Base-by-base conservation (phyloP, 1,140 invertebrate species). In the Cherax quadricarinatus region DNA sequence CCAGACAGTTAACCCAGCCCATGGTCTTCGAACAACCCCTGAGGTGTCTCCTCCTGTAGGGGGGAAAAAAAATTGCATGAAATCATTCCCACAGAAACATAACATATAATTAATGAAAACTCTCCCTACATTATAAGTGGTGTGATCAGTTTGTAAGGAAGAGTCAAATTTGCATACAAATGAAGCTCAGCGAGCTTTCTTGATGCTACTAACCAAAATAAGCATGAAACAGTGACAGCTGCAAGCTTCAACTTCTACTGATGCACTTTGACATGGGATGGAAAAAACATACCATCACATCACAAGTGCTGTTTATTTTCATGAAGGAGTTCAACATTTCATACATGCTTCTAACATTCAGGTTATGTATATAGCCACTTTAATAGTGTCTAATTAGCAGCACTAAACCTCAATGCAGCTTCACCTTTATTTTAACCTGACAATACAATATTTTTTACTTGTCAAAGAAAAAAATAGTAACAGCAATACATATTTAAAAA, bases 11-110 rank as follows among this genome's bases (percentile, higher is more conserved):
- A 99, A 94, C 99, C 99, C 94, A 99, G 96, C 93, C 99, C 98
- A 95, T 99, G 98, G 96, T 99, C 99, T 95, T 99, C 99, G 95
- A 99, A 99, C 96, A 99, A 99, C 94, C 98, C 98, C 96, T 99
- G 98, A 81, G 98, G 98, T 75, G 98, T 99, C 96, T 99, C 98
- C 96, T 99, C 99, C 98, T 99, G 96, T 95, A 97, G 98, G 95
- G 60, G 98, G 95, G 48, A 62, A 75, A 62, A 53, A 81, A 86
- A 85, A 91, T 41, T 79, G 57, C 48, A 86, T 62, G 16, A 51
- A 66, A n/a, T 91, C 49, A 91, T 57, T 70, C 73, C 60, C 24
- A 66, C 70, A 78, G 9, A 24, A 75, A 75, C 70, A 30, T 30
- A 30, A 75, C 24, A 75, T 75, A n/a, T n/a, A 10, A 21, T 75